Conservation (phyloP, 2,888 invertebrate species). For the Osedax frankpressi region DNA sequence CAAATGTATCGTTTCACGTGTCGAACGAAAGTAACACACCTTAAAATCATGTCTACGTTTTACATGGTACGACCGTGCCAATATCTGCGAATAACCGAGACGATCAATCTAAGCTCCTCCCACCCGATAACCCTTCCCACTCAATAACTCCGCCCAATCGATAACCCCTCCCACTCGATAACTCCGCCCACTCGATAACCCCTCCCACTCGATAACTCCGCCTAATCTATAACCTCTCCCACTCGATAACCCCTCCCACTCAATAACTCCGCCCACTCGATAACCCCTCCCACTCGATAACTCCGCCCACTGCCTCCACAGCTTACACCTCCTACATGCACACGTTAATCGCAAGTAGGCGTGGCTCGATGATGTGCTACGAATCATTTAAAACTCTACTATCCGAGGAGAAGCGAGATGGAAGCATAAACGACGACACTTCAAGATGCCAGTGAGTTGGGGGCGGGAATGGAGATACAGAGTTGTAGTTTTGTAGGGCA, state of each 20-base stretch:
- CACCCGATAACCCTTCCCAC: neutral
- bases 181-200: neutral
- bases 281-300: neutral
- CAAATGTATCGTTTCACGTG: too few species aligned
- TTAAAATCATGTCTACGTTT: too few species aligned
- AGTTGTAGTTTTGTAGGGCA: too few species aligned
- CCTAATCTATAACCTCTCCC: neutral
- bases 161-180: neutral
- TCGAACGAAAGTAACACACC: too few species aligned
- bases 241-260: neutral
- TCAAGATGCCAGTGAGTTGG: too few species aligned
- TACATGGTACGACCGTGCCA: too few species aligned
- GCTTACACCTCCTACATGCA: neutral
- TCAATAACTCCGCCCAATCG: neutral
- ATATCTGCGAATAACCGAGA: too few species aligned
- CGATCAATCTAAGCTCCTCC: too few species aligned
- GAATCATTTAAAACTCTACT: neutral
- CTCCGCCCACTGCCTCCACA: neutral
- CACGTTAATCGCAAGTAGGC: neutral
- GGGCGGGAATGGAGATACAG: too few species aligned
- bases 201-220: neutral
- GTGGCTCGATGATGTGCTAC: neutral
- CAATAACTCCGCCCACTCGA: neutral
- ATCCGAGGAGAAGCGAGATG: too few species aligned
- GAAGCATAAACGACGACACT: too few species aligned